A percentile compares a stretch with the other conserved stretches of the same genome.
Evolutionary conservation across 2,888 invertebrate genomes (phyloP).

Genomic region (Cephonodes hylas): DNA sequence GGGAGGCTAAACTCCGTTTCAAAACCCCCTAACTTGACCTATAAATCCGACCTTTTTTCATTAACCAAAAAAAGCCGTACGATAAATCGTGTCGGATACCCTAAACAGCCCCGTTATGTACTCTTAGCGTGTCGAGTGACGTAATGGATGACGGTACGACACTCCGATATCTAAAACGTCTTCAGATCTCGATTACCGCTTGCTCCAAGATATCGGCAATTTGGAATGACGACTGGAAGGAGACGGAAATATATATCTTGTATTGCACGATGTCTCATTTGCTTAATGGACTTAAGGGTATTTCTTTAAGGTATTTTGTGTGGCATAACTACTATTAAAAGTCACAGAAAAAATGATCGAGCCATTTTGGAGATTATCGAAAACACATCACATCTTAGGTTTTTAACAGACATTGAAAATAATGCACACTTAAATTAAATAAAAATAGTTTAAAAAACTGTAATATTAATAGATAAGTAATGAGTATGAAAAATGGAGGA

Average conservation of each 20-base stretch:
- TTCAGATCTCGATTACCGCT: slow-evolving; percentile 24
- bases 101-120: neutral
- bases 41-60: neutral
- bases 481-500: no score
- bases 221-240: neutral
- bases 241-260: neutral
- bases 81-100: neutral
- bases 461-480: no score
- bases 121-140: slow-evolving; percentile 22
- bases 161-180: slow-evolving; percentile 21
- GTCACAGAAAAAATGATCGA: no score
- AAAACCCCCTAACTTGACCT: neutral
- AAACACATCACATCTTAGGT: no score
- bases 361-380: no score
- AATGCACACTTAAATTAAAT: no score
- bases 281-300: no score
- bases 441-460: no score
- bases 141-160: slow-evolving; percentile 37
- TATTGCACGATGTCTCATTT: neutral
- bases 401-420: no score
- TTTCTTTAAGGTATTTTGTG: no score
- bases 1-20: neutral
- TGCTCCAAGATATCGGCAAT: slow-evolving; percentile 1
- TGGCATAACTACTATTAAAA: no score
- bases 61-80: neutral